Evolutionary conservation across 2,888 invertebrate genomes (phyloP), one percentile per base, ranked within the genome.

Genomic region (Neria commutata): DNA sequence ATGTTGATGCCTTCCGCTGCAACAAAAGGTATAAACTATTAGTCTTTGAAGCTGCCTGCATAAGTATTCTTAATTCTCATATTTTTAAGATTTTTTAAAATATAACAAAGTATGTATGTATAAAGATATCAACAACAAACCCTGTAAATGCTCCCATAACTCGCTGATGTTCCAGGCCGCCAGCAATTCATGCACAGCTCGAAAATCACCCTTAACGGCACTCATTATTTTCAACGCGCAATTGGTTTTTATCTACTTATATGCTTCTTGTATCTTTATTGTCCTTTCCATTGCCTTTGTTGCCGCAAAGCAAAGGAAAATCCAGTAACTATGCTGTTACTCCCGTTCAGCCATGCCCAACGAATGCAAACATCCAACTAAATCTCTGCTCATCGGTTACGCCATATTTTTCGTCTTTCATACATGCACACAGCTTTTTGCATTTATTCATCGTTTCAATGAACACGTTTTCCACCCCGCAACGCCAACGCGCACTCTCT

Each of bases 1-100:
- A 70, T 69, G 16, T 66, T 66, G 45, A 77, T 74, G 34, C 72
- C 73, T 53, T 77, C 77, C 52, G 74, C 77, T 77, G 56, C 5
- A 58, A 29, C 33, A 11, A 50, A 5, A 46, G n/a, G 34, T 48
- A 26, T 33, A 48, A 8, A 2, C 10, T n/a, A n/a, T 48, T n/a
- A n/a, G n/a, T n/a, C n/a, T 29, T 29, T 29, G 6, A 11, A 29
- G 5, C 5, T 29, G 29, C 11, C 29, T 8, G 5, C 29, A 29
- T 29, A 29, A 29, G 11, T 29, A n/a, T n/a, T n/a, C n/a, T n/a
- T n/a, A n/a, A n/a, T n/a, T n/a, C n/a, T n/a, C n/a, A 29, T 8
- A 29, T 29, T 29, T 5, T 29, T 29, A 8, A 29, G 6, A 29
- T 8, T 29, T 8, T 29, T 29, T 29, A 29, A 29, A 29, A 29